Evolutionary conservation across 2,888 invertebrate genomes (phyloP), one percentile per base, ranked within the genome.

Genomic region (Endotricha flammealis): DNA sequence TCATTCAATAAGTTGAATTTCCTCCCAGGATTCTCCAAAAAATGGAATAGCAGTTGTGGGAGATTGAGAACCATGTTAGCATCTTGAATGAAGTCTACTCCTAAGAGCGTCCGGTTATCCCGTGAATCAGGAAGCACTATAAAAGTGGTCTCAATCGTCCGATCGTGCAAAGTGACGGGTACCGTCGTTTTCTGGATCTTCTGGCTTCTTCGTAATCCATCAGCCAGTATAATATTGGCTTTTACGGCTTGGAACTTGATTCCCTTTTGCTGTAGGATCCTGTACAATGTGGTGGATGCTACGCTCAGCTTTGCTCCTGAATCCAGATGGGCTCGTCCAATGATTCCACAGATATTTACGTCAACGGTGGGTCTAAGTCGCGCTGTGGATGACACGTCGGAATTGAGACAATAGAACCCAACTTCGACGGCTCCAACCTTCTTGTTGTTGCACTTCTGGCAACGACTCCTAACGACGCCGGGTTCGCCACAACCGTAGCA

Each of bases 401-500:
- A n/a, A n/a, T n/a, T n/a, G n/a, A n/a, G n/a, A n/a, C n/a, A n/a
- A n/a, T n/a, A n/a, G n/a, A n/a, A n/a, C n/a, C n/a, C n/a, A n/a
- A n/a, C n/a, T n/a, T n/a, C n/a, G n/a, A n/a, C n/a, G 29, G 24
- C 3, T 13, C 7, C 4, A 24, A 24, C 12, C n/a, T 30, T 1
- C 39, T n/a, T 0, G 1, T 30, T 1, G 33, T 23, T 1, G 5
- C n/a, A 7, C 24, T 9, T n/a, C 13, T 4, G 1, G 20, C 16
- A 16, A 44, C 30, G 30, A 8, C 33, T 34, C 2, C 38, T 7
- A 1, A 45, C 41, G 1, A 47, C 47, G 1, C 46, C 47, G 2
- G 46, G 47, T 6, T 42, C 32, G 7, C 49, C 46, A 34, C 51
- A 51, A 1, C 53, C 48, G 23, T 50, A 48, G 25, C 51, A 48